Percentiles rank a stretch among this genome's conserved stretches.
Conservation (phyloP, 1,140 invertebrate species). For the Dinothrombium tinctorium region DNA sequence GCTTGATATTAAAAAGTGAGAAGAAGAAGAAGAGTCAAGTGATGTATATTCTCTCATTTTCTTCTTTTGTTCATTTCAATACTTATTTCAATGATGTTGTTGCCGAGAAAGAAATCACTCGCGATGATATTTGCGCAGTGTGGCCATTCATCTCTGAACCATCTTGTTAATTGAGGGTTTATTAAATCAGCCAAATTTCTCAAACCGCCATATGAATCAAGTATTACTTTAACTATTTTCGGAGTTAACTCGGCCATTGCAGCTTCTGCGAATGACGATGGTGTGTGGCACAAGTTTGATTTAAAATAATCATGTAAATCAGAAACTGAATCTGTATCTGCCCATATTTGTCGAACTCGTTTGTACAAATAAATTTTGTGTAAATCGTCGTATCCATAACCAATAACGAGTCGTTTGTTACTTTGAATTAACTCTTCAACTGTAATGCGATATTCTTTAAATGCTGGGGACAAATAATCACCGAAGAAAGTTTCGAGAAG, state of each 20-base stretch:
- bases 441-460: slow-evolving; percentile 9
- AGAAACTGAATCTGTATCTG: slow-evolving; percentile 27
- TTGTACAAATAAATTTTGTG: slow-evolving; percentile 20
- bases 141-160: slow-evolving; percentile 35
- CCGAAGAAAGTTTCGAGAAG: slow-evolving; percentile 26
- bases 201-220: slow-evolving; percentile 26
- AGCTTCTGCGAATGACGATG: slow-evolving; percentile 3
- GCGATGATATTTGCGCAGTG: slow-evolving; percentile 42
- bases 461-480: slow-evolving; percentile 13
- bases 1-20: no score
- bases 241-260: slow-evolving; percentile 43
- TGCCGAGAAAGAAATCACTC: slow-evolving; percentile 46
- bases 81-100: slow-evolving; percentile 39
- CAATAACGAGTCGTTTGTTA: slow-evolving; percentile 28
- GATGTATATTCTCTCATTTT: no score
- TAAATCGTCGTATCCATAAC: slow-evolving; percentile 21
- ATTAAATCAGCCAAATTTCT: slow-evolving; percentile 39
- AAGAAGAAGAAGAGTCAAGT: no score
- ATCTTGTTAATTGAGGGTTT: slow-evolving; percentile 37
- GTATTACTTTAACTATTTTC: slow-evolving; percentile 37
- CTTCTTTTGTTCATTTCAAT: slow-evolving; percentile 20
- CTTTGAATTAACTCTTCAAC: slow-evolving; percentile 27
- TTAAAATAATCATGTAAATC: slow-evolving; percentile 25
- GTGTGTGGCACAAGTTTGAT: slow-evolving; percentile 8
- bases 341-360: slow-evolving; percentile 32